These are phyloP conservation scores for Drosophila lini DNA, from an alignment of 1,140 invertebrate genomes.

Conservation along the genomic window DNA sequence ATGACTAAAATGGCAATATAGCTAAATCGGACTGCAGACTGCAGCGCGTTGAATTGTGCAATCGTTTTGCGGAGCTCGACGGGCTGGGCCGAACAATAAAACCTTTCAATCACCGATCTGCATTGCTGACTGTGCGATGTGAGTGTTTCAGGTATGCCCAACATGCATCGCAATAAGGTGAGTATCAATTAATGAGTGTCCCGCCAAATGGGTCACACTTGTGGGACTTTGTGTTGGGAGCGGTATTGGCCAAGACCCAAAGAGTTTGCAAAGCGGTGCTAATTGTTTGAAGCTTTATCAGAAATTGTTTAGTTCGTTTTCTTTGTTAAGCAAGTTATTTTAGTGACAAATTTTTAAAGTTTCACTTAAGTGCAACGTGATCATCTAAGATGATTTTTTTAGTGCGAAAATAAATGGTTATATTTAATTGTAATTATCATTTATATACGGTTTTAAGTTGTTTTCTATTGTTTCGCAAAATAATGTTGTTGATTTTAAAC, in stretches of 20 bases:
- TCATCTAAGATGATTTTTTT: too few relatives aligned
- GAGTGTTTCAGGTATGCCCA: constrained; percentile 29
- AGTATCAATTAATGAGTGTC: constrained; percentile 33
- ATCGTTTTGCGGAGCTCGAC: constrained; percentile 38
- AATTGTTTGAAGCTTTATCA: neutral
- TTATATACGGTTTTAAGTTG: too few relatives aligned
- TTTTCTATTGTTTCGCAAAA: too few relatives aligned
- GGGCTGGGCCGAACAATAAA: constrained; percentile 42
- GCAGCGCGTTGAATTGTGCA: constrained; percentile 58
- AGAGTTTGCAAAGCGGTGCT: too few relatives aligned
- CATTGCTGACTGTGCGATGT: constrained; percentile 43
- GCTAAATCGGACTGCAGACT: constrained; percentile 32
- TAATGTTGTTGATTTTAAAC: too few relatives aligned
- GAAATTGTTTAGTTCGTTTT: neutral
- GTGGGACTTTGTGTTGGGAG: constrained; percentile 31
- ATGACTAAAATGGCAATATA: constrained; percentile 71
- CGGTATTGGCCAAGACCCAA: constrained; percentile 11
- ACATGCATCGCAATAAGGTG: constrained; percentile 12
- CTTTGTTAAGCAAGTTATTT: neutral
- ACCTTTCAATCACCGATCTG: constrained; percentile 32
- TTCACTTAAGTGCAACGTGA: too few relatives aligned
- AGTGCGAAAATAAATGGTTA: too few relatives aligned
- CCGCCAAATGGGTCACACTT: constrained; percentile 53
- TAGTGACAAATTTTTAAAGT: neutral
- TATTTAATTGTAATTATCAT: too few relatives aligned